A percentile compares a stretch with the other conserved stretches of the same genome.
These are phyloP conservation scores for Xenotilapia leptura DNA, from an alignment of 2,113 vertebrate genomes.

Conservation along the genomic window DNA sequence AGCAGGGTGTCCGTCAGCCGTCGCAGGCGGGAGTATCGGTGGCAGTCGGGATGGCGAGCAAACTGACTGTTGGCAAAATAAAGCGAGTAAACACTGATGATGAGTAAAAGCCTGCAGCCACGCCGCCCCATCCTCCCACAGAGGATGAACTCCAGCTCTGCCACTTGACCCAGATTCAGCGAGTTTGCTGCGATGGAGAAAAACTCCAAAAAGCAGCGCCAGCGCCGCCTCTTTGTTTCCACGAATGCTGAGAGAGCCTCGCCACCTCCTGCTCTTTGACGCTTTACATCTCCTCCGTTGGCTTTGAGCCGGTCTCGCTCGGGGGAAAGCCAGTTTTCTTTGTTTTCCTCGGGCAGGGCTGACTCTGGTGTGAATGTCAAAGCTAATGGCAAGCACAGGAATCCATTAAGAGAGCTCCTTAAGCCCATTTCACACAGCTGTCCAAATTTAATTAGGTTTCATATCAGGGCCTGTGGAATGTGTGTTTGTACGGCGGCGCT, in stretches of 20 bases:
- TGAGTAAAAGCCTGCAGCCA: not conserved
- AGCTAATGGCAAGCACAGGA: not conserved
- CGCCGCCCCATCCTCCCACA: not conserved
- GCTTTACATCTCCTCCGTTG: not conserved
- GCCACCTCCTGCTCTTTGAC: not conserved
- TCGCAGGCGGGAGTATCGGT: not conserved
- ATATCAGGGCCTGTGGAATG: not conserved
- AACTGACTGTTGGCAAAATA: not conserved
- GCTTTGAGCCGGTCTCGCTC: not conserved
- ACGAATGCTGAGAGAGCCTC: not conserved
- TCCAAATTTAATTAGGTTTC: constrained; percentile 35
- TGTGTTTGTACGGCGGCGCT: not conserved
- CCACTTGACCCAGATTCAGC: constrained; percentile 9
- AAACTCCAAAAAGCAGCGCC: not conserved
- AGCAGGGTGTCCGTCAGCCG: accelerated
- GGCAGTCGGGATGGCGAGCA: not conserved
- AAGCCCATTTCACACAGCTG: constrained; percentile 21
- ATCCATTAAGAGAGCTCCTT: not conserved
- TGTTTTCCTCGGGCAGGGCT: not conserved
- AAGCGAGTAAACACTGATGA: not conserved
- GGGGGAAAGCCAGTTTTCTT: not conserved
- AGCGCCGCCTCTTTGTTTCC: not conserved
- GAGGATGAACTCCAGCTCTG: not conserved
- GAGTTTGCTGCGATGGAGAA: not conserved
- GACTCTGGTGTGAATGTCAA: not conserved